Evolutionary conservation across 2,113 vertebrate genomes (phyloP).

Genomic region (Acrocephalus kingi): DNA sequence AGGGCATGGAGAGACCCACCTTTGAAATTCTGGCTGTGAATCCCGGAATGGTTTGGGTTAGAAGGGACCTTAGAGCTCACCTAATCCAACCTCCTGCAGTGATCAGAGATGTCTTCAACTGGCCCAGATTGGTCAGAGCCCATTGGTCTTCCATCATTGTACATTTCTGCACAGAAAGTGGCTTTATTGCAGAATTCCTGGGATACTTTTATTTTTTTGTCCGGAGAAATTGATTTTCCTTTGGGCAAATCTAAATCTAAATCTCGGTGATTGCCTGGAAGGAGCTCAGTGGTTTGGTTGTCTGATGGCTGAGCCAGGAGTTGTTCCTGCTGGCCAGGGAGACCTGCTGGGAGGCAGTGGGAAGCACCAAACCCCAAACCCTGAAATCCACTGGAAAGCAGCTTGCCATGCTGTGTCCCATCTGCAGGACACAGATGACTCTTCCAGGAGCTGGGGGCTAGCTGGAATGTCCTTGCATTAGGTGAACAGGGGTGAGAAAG

Average conservation of each 20-base stretch:
- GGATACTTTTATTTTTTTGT: not conserved
- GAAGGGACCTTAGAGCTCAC: not conserved
- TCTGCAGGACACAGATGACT: not conserved
- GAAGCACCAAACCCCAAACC: not conserved
- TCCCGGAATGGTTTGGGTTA: not conserved
- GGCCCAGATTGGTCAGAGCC: not conserved
- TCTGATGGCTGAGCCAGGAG: not conserved
- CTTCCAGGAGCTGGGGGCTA: not conserved
- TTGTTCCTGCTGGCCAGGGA: not conserved
- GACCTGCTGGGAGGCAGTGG: not conserved
- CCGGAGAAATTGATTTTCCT: not conserved
- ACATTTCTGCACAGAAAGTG: not conserved
- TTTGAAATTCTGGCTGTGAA: not conserved
- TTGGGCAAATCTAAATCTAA: not conserved
- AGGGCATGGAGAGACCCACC: not conserved
- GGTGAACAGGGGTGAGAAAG: fast-evolving
- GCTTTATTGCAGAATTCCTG: not conserved
- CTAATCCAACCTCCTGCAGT: not conserved
- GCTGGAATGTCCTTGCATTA: not conserved
- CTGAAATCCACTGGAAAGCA: not conserved
- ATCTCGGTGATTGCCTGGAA: not conserved
- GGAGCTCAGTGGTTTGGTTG: not conserved
- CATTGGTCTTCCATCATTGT: fast-evolving
- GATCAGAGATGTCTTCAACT: not conserved
- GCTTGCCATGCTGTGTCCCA: not conserved